Percentiles rank a stretch among this genome's conserved stretches.
Conservation (phyloP, 2,888 invertebrate genomes). For the Pharmacophagus antenor region DNA sequence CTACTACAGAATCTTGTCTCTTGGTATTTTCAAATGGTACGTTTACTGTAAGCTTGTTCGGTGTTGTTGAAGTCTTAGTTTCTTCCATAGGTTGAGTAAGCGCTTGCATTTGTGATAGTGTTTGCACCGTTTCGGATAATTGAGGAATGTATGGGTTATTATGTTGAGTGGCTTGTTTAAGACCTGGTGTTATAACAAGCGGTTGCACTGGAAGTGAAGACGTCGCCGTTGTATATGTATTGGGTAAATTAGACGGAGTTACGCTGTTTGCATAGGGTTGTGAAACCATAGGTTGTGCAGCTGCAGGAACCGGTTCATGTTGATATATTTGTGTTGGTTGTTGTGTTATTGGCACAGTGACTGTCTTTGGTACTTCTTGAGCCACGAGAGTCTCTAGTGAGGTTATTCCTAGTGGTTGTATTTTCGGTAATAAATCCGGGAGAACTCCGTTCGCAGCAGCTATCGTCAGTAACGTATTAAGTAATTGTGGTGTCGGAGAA, state of each 20-base stretch:
- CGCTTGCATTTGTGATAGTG: constrained; percentile 28
- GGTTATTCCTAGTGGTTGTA: constrained; percentile 26
- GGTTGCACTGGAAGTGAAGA: constrained; percentile 15
- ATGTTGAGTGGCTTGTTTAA: constrained; percentile 31
- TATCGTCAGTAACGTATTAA: constrained; percentile 39
- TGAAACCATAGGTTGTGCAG: constrained; percentile 15
- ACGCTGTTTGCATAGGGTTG: constrained; percentile 4
- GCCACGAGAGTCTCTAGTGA: constrained; percentile 26
- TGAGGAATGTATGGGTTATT: constrained; percentile 30
- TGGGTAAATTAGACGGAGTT: constrained; percentile 2
- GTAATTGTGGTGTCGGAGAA: constrained; percentile 35
- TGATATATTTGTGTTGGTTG: constrained; percentile 13
- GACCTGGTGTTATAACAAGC: constrained; percentile 28
- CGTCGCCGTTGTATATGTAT: not conserved
- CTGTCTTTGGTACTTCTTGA: constrained; percentile 13
- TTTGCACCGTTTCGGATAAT: constrained; percentile 30
- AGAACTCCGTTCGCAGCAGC: constrained; percentile 40
- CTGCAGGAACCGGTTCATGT: constrained; percentile 9
- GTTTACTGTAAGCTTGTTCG: too few relatives aligned
- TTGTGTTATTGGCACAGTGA: constrained; percentile 24
- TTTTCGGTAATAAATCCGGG: constrained; percentile 35
- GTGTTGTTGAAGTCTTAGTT: constrained; percentile 25
- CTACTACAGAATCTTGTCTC: constrained; percentile 16
- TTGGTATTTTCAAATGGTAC: constrained; percentile 27
- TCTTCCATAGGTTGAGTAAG: constrained; percentile 32